Percentiles rank a stretch among this genome's conserved stretches.
Evolutionary conservation across 2,797 vertebrate species (phyloP).

Genomic region (Sarcophilus harrisii): DNA sequence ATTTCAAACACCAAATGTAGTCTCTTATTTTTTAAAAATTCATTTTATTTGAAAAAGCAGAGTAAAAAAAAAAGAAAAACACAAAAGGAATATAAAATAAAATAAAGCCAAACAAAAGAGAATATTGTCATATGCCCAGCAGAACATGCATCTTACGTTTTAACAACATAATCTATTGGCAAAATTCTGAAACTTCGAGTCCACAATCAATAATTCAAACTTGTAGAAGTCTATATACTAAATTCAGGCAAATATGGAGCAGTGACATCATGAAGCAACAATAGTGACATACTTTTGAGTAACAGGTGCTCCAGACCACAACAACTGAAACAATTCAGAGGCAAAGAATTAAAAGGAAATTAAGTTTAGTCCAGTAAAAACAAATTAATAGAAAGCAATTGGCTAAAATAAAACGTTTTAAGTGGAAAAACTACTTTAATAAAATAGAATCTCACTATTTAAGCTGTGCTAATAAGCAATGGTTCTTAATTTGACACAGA

Average conservation of each 20-base stretch:
- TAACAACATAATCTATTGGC: conserved; percentile 60
- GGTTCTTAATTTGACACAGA: conserved; percentile 25
- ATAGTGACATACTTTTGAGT: conserved; percentile 71
- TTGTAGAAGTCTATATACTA: conserved; percentile 72
- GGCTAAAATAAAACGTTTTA: conserved; percentile 39
- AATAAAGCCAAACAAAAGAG: no score
- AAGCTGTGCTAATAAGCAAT: conserved; percentile 1
- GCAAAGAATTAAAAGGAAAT: conserved; percentile 69
- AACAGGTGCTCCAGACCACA: conserved; percentile 77
- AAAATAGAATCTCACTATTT: conserved; percentile 54
- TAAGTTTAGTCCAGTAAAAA: conserved; percentile 9
- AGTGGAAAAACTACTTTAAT: conserved; percentile 67
- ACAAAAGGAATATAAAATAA: no score
- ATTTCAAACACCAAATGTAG: neutral
- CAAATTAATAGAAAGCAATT: conserved; percentile 68
- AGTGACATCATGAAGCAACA: conserved; percentile 74
- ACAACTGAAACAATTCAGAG: conserved; percentile 78
- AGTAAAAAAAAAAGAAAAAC: no score
- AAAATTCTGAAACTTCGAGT: conserved; percentile 69
- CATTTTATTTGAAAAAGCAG: no score
- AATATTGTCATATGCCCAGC: no score
- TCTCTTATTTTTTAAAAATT: conserved; percentile 12
- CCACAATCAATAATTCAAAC: conserved; percentile 77
- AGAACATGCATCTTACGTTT: conserved; percentile 8
- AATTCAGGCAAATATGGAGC: conserved; percentile 47